Base-by-base conservation (phyloP, 2,113 vertebrate genomes). In the Tinamus guttatus region DNA sequence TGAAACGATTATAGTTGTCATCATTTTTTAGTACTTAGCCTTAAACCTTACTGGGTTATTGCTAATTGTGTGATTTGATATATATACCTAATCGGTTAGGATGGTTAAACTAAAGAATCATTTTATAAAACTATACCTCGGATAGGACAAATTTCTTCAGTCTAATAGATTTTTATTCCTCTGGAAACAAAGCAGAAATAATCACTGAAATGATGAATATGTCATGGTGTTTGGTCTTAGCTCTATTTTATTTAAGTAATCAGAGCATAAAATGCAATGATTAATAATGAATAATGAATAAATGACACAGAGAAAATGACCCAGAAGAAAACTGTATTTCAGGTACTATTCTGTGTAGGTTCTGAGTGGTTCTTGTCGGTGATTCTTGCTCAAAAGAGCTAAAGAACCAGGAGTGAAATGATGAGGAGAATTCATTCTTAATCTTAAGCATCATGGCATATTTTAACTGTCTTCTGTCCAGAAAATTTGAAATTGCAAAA, bases 241-340 rank as follows among this genome's bases (percentile, higher is more conserved):
- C 24, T 88, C 7, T 4, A 1, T 59, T 84, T 77, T 70, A 60
- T 40, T 28, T 74, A 38, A 71, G 17, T 62, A 84, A 91, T 68
- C 52, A 86, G 52, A 75, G 47, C 65, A 78, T 87, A 22, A 95
- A 92, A 94, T 81, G 3, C 19, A 73, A 47, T 62, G 10, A 15
- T 84, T 94, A 92, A 89, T 81, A 93, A 78, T 63, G 65, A 90
- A 89, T 81, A 93, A 78, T 67, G 65, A 63, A 83, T 73, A 76
- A 69, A 40, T 60, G 13, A n/a, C 20, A 45, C 4, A 17, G 63
- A 47, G 21, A 69, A 74, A 81, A 84, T 73, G 2, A 87, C 20
- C 13, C 13, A 74, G 71, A 34, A 8, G 64, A 8, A 47, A 81
- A 20, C 3, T 56, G 3, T 38, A 4, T 51, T 83, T 89, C 49